Conservation (phyloP, 2,888 invertebrate genomes). For the Lacanobia wlatinum region DNA sequence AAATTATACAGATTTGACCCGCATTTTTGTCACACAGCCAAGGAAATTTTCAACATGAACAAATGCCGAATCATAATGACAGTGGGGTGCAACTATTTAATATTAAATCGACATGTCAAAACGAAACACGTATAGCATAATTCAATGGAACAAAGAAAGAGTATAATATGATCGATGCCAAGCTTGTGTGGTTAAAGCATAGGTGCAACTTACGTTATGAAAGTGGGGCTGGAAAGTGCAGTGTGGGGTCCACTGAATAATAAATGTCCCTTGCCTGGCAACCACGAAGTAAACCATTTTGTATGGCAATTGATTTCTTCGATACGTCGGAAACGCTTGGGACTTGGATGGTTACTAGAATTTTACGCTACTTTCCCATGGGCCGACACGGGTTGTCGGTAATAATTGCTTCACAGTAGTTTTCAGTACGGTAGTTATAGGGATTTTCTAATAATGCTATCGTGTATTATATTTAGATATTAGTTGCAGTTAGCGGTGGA, state of each 20-base stretch:
- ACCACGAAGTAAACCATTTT: constrained; percentile 76
- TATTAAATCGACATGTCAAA: constrained; percentile 37
- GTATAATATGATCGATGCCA: constrained; percentile 55
- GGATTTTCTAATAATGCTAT: neutral
- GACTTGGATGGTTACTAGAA: constrained; percentile 71
- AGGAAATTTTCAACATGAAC: constrained; percentile 38
- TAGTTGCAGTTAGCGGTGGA: neutral
- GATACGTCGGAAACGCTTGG: constrained; percentile 77
- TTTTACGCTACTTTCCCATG: constrained; percentile 37
- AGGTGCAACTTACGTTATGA: constrained; percentile 66
- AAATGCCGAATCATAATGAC: constrained; percentile 39
- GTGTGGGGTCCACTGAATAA: constrained; percentile 78
- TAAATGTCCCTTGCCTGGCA: constrained; percentile 84
- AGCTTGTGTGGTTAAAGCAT: constrained; percentile 44
- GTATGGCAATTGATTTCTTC: constrained; percentile 57
- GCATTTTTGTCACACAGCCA: constrained; percentile 61
- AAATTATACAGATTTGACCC: constrained; percentile 30
- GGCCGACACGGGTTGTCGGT: constrained; percentile 28
- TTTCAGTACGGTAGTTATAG: constrained; percentile 7
- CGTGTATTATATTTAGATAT: constrained; percentile 5
- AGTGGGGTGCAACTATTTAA: constrained; percentile 19
- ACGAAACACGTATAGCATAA: constrained; percentile 25
- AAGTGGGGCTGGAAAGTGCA: constrained; percentile 74
- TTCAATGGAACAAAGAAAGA: no score
- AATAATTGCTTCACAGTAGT: constrained; percentile 33